phyloP scores from a whole-genome alignment of 2,113 vertebrate species.

The Malurus melanocephalus region DNA sequence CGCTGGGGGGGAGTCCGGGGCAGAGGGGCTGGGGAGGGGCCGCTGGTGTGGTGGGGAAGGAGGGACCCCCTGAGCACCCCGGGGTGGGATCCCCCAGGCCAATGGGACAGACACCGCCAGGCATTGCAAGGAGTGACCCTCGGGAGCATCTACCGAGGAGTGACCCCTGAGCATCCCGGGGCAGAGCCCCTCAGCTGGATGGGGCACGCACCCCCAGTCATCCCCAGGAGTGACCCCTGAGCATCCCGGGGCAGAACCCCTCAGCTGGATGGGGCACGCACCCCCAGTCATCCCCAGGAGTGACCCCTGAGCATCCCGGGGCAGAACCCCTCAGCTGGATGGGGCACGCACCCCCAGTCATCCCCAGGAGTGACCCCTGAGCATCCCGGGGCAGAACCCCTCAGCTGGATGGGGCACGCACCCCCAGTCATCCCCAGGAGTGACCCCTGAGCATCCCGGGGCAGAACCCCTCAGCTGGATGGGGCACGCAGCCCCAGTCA shows the following conservation, averaged over 20 bases:
- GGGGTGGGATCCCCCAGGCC: not conserved
- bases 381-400: not conserved
- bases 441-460: not conserved
- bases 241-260: not conserved
- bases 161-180: not conserved
- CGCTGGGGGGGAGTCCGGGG: not conserved
- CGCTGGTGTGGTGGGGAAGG: not conserved
- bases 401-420: not conserved
- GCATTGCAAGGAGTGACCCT: not conserved
- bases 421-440: not conserved
- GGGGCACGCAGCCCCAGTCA: not conserved
- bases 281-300: not conserved
- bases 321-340: not conserved
- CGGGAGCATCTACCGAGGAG: fast-evolving
- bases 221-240: not conserved
- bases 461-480: not conserved
- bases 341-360: not conserved
- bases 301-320: not conserved
- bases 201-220: not conserved
- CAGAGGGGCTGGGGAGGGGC: not conserved
- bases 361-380: fast-evolving
- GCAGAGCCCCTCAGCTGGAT: not conserved
- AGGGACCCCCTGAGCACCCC: not conserved
- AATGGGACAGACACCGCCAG: not conserved
- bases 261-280: not conserved